These are phyloP conservation scores for Gila robusta DNA, from an alignment of 2,797 vertebrate species.

Conservation along the genomic window DNA sequence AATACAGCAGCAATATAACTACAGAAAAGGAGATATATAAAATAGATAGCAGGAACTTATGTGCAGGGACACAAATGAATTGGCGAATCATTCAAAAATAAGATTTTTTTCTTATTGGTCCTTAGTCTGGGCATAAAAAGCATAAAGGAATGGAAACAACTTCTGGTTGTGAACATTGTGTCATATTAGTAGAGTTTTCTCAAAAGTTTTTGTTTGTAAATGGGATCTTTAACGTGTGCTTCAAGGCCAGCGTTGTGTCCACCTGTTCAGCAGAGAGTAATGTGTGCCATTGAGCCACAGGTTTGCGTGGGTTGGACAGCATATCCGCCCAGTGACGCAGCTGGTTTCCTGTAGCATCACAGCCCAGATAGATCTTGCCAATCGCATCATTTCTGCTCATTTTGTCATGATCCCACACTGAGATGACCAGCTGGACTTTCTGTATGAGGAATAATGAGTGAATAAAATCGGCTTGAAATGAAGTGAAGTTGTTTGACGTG, in stretches of 20 bases:
- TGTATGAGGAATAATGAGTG: conserved; percentile 47
- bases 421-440: conserved; percentile 87
- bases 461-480: not conserved
- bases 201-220: conserved; percentile 71
- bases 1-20: not conserved
- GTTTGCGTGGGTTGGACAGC: conserved; percentile 87
- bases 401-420: conserved; percentile 88
- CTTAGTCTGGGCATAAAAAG: not conserved
- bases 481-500: not conserved
- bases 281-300: conserved; percentile 89
- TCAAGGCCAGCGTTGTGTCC: conserved; percentile 81
- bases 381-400: conserved; percentile 83
- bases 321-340: conserved; percentile 93
- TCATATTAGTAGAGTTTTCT: conserved; percentile 28
- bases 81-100: not conserved
- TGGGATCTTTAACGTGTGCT: conserved; percentile 76
- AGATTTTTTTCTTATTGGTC: not conserved
- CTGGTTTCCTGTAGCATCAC: conserved; percentile 86
- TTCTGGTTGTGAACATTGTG: not conserved
- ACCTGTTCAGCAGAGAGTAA: conserved; percentile 84
- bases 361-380: conserved; percentile 88
- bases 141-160: not conserved
- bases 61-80: too few relatives aligned
- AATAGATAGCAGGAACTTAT: not conserved
- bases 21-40: not conserved